Evolutionary conservation across 2,797 vertebrate species (phyloP).

Genomic region (Lerista edwardsae): DNA sequence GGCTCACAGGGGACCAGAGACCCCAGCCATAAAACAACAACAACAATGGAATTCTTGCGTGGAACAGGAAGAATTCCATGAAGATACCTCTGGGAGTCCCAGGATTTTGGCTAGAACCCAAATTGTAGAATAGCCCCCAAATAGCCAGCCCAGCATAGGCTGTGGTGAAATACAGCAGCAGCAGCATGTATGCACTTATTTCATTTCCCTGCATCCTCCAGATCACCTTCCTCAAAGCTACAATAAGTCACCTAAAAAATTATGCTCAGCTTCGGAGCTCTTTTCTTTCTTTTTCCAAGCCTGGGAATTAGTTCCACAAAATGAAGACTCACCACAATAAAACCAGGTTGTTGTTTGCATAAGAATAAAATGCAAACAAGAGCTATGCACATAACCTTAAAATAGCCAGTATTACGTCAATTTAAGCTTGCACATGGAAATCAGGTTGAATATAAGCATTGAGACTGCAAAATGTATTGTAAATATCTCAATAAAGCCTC

Average conservation of each 20-base stretch:
- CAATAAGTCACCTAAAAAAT: neutral
- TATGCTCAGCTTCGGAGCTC: neutral
- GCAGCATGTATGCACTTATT: neutral
- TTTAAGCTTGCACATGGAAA: conserved; percentile 6
- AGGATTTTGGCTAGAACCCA: too few species aligned
- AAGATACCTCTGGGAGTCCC: too few species aligned
- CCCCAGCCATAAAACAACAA: too few species aligned
- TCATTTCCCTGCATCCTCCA: neutral
- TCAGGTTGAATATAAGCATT: neutral
- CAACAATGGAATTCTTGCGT: too few species aligned
- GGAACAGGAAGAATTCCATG: too few species aligned
- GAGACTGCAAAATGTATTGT: neutral
- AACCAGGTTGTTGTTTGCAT: neutral
- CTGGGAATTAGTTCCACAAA: neutral
- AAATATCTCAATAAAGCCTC: neutral
- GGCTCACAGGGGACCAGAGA: too few species aligned
- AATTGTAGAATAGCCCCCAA: too few species aligned
- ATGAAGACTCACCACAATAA: neutral
- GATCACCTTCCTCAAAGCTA: neutral
- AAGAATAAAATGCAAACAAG: neutral
- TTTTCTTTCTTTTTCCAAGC: neutral
- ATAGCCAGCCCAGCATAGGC: too few species aligned
- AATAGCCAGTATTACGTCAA: neutral
- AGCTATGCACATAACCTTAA: neutral
- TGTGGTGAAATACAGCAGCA: too few species aligned